These are phyloP conservation scores for Pangasianodon gigas DNA, from an alignment of 2,113 vertebrate species.

Conservation along the genomic window DNA sequence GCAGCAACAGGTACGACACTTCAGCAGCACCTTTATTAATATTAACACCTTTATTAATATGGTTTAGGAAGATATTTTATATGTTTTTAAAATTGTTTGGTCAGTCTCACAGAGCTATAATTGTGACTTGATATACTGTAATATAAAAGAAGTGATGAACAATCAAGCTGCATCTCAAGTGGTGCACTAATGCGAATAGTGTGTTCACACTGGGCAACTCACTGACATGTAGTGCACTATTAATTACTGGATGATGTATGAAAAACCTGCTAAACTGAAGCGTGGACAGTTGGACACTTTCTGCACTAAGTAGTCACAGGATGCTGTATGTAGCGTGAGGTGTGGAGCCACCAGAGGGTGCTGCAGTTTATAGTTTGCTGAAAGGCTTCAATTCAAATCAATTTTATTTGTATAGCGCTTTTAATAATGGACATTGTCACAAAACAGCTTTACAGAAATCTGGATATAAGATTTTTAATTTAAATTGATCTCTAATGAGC, in stretches of 20 bases:
- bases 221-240: neutral
- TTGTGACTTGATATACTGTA: neutral
- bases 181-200: neutral
- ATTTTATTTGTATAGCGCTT: neutral
- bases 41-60: neutral
- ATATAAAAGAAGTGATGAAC: neutral
- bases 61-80: neutral
- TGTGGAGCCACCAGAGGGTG: neutral
- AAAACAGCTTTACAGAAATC: neutral
- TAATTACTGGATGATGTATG: neutral
- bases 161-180: neutral
- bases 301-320: neutral
- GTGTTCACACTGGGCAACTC: neutral
- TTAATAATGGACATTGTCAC: neutral
- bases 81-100: neutral
- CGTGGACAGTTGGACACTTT: neutral
- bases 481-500: neutral
- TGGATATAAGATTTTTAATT: neutral
- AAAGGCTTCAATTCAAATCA: neutral
- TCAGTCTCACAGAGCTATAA: neutral
- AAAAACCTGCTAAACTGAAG: neutral
- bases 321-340: neutral
- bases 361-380: neutral
- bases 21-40: neutral
- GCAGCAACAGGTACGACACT: slow-evolving; percentile 87